Evolutionary conservation across 2,888 invertebrate species (phyloP).

Genomic region (Leptinotarsa tumamoca): DNA sequence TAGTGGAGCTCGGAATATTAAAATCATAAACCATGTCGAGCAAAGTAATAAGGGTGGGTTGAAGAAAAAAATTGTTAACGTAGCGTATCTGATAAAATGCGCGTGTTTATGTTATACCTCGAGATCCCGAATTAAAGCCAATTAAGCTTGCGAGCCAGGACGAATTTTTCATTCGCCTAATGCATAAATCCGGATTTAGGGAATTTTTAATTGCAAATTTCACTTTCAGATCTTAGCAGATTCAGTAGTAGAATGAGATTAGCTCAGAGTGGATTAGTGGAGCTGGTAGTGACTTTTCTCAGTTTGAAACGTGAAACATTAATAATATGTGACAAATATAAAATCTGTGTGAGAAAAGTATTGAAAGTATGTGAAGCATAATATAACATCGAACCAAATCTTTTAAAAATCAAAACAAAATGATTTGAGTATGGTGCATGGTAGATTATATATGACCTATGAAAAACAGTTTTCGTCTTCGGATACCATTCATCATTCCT

Average conservation of each 20-base stretch:
- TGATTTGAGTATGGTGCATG: too few relatives aligned
- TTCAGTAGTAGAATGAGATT: background rate
- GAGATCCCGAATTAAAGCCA: slow-evolving; percentile 28
- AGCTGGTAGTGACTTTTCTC: background rate
- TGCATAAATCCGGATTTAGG: slow-evolving; percentile 29
- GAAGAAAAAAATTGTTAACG: slow-evolving; percentile 31
- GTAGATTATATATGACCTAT: too few relatives aligned
- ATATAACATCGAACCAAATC: too few relatives aligned
- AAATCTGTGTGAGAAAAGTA: too few relatives aligned
- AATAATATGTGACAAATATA: too few relatives aligned
- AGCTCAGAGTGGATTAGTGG: background rate
- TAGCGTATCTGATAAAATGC: slow-evolving; percentile 30
- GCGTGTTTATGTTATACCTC: slow-evolving; percentile 29
- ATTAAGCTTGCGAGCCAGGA: slow-evolving; percentile 28
- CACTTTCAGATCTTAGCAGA: slow-evolving; percentile 10
- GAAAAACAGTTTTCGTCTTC: too few relatives aligned
- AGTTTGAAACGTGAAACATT: too few relatives aligned
- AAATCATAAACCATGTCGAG: slow-evolving; percentile 34
- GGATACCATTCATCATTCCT: too few relatives aligned
- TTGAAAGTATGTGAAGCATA: too few relatives aligned
- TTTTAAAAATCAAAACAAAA: too few relatives aligned
- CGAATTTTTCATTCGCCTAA: slow-evolving; percentile 27
- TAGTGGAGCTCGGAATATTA: slow-evolving; percentile 32
- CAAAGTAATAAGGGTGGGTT: slow-evolving; percentile 20
- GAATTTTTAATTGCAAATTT: slow-evolving; percentile 33